Evolutionary conservation across 2,888 invertebrate genomes (phyloP).

Genomic region (Drosophila siamana): DNA sequence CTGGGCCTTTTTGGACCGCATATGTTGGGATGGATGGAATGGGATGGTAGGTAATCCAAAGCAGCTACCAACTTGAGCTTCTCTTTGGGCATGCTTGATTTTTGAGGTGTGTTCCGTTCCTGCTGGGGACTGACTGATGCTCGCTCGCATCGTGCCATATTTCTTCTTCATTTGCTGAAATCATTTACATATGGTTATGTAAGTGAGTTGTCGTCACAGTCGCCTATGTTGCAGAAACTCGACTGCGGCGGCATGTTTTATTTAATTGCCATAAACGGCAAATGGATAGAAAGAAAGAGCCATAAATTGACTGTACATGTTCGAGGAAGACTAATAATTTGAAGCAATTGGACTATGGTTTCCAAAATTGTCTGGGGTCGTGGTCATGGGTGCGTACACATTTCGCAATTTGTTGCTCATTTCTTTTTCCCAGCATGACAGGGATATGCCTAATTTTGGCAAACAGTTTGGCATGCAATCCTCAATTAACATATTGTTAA

Average conservation of each 20-base stretch:
- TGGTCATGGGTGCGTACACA: conserved; percentile 34
- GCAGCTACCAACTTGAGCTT: conserved; percentile 40
- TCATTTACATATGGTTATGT: conserved; percentile 79
- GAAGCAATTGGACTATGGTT: conserved; percentile 24
- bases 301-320: conserved; percentile 63
- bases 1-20: conserved; percentile 48
- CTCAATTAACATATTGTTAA: conserved; percentile 33
- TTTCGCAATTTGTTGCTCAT: conserved; percentile 34
- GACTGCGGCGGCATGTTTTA: conserved; percentile 70
- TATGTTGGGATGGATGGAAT: conserved; percentile 36
- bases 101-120: conserved; percentile 74
- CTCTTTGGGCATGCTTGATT: conserved; percentile 46
- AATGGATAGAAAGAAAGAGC: conserved; percentile 50
- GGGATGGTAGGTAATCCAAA: conserved; percentile 50
- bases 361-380: conserved; percentile 5
- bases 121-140: conserved; percentile 56
- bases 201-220: conserved; percentile 38
- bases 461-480: conserved; percentile 20
- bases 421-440: conserved; percentile 41
- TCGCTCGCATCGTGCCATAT: conserved; percentile 62
- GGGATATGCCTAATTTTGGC: conserved; percentile 14
- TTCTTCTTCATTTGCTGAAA: conserved; percentile 77
- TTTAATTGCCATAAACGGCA: conserved; percentile 72
- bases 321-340: conserved; percentile 44
- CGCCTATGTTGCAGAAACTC: conserved; percentile 49